Base-by-base conservation (phyloP, 1,140 invertebrate genomes). In the Limonius californicus region DNA sequence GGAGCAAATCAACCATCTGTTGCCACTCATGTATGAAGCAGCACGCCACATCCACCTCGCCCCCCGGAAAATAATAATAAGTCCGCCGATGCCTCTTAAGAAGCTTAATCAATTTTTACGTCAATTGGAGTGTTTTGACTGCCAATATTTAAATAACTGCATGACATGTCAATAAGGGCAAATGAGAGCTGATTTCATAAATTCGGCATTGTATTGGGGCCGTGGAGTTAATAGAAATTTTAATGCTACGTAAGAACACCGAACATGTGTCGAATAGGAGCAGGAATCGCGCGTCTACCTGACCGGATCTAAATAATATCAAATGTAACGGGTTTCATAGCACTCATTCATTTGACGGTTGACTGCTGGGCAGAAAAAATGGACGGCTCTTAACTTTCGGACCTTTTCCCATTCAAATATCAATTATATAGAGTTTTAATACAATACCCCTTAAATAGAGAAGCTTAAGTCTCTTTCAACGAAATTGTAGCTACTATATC, bases 241-340 rank as follows among this genome's bases (percentile, higher is more conserved):
- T 27, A 27, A 27, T 27, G 23, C 23, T 27, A 27, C 3, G 23
- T 27, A 27, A 27, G 16, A 45, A 45, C 16, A 18, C 42, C 42
- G 43, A 50, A 50, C 45, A 50, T 50, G 45, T 50, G 45, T 50
- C 16, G 45, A 50, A 18, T 50, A 50, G 45, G 45, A 50, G 6
- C 45, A 21, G 16, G n/a, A 16, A 50, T 50, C 45, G 12, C 53
- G 3, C 18, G 8, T 55, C 21, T 55, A 27, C 53, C 53, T 32
- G 53, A 55, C 53, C 27, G 19, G 53, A 27, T 27, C 53, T 55
- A 55, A 23, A 27, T 55, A 55, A 55, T 55, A 55, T 55, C 53
- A 55, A 55, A 55, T 55, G 53, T 55, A 55, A 55, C 53, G 53
- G 53, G 53, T 55, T 55, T 55, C 27, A 55, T 55, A 32, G 20